Percentiles rank a stretch among this genome's conserved stretches.
phyloP scores from a whole-genome alignment of 1,140 invertebrate species.

The Pseudomyrmex dendroicus region DNA sequence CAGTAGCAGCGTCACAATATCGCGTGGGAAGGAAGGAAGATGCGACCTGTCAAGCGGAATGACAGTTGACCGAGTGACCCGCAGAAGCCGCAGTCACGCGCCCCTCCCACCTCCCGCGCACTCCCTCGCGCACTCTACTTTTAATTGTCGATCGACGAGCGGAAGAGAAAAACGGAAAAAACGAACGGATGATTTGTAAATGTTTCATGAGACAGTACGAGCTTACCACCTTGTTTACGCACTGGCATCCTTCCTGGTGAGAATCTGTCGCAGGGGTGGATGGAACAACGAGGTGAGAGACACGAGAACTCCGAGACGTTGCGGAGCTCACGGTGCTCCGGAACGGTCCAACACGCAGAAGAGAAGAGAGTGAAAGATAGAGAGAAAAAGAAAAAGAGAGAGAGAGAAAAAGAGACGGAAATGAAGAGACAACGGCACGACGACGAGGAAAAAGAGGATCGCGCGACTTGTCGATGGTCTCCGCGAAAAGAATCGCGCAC shows the following conservation, averaged over 20 bases:
- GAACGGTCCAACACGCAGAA: conserved; percentile 25
- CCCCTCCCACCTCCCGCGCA: conserved; percentile 53
- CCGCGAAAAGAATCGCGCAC: conserved; percentile 64
- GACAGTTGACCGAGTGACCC: conserved; percentile 81
- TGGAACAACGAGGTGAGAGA: conserved; percentile 20
- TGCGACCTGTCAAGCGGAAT: conserved; percentile 61
- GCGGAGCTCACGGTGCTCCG: conserved; percentile 11
- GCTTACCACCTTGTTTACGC: conserved; percentile 85
- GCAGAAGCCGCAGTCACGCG: conserved; percentile 54
- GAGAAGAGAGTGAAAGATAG: conserved; percentile 17
- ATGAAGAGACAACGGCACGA: conserved; percentile 2
- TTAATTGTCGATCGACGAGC: conserved; percentile 35
- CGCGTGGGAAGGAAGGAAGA: conserved; percentile 2
- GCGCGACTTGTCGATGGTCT: conserved; percentile 28
- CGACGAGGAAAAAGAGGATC: conserved; percentile 58
- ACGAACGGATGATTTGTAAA: conserved; percentile 13
- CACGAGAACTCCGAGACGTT: conserved; percentile 3
- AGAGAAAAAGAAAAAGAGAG: conserved; percentile 7
- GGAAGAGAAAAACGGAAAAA: background rate
- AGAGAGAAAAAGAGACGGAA: background rate
- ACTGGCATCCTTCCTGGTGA: conserved; percentile 80
- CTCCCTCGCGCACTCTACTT: conserved; percentile 27
- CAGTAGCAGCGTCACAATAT: background rate
- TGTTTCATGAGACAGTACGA: conserved; percentile 61
- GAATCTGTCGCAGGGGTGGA: background rate